A percentile compares a stretch with the other conserved stretches of the same genome.
Conservation (phyloP, 2,888 invertebrate species). For the Lepidocyrtinus sp. region DNA sequence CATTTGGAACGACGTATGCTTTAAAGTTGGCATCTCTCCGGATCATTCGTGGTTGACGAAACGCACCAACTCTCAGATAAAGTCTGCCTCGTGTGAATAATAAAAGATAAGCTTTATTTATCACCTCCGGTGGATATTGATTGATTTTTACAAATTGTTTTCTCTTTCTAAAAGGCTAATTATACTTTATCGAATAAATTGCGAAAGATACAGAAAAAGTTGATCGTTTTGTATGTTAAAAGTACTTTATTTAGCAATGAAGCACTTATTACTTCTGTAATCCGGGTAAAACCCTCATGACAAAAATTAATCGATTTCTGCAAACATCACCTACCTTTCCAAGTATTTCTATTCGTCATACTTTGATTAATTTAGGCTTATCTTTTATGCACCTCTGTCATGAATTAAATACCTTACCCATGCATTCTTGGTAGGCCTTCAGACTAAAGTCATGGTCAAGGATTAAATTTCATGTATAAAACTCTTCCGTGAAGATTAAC, state of each 20-base stretch:
- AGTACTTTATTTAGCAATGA: too few species aligned
- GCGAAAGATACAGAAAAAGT: not conserved
- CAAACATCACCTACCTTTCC: too few species aligned
- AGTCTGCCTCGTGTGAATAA: not conserved
- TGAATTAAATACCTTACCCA: too few species aligned
- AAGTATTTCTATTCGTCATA: not conserved
- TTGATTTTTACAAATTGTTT: not conserved
- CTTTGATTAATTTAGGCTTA: not conserved
- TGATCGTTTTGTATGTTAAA: not conserved
- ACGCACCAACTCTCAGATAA: not conserved
- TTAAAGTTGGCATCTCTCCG: slow-evolving; percentile 76
- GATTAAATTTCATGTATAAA: not conserved
- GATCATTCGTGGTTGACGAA: slow-evolving; percentile 42
- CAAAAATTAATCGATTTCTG: too few species aligned
- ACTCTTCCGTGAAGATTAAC: too few species aligned
- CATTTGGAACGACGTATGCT: slow-evolving; percentile 79
- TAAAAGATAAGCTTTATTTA: slow-evolving; percentile 1
- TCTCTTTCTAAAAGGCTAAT: too few species aligned
- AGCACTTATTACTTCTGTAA: too few species aligned
- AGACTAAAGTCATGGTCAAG: not conserved
- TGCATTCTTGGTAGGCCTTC: not conserved
- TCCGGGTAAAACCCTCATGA: not conserved
- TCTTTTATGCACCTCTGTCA: too few species aligned
- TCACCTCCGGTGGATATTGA: not conserved
- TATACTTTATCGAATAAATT: slow-evolving; percentile 6